Evolutionary conservation across 2,113 vertebrate species (phyloP).

Genomic region (Dissostichus mawsoni): DNA sequence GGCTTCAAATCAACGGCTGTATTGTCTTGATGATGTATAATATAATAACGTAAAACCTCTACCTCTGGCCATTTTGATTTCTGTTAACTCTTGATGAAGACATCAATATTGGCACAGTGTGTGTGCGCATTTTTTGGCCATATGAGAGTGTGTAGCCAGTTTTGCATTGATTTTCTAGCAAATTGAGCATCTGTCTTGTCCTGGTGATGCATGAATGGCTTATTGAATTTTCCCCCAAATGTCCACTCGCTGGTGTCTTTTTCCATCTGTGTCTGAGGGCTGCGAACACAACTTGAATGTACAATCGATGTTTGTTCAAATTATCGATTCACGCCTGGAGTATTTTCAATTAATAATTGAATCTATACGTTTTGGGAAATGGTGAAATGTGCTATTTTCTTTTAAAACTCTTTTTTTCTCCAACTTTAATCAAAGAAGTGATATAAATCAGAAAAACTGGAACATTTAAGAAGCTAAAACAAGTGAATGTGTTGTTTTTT

Average conservation of each 20-base stretch:
- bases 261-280: constrained; percentile 5
- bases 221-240: constrained; percentile 38
- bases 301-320: neutral
- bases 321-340: neutral
- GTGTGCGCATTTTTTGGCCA: neutral
- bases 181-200: constrained; percentile 42
- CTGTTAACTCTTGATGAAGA: constrained; percentile 6
- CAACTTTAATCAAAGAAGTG: neutral
- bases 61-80: constrained; percentile 6
- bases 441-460: neutral
- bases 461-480: neutral
- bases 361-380: neutral
- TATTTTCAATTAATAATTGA: neutral
- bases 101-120: constrained; percentile 2
- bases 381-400: neutral
- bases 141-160: neutral
- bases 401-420: neutral
- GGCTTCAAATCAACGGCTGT: neutral
- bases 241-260: constrained; percentile 1
- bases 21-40: neutral
- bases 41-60: neutral
- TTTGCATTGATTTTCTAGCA: constrained; percentile 33
- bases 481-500: neutral
- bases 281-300: neutral
- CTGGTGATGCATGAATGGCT: constrained; percentile 32